Evolutionary conservation across 2,888 invertebrate genomes (phyloP), one percentile per base, ranked within the genome.

Genomic region (Melieria crassipennis): DNA sequence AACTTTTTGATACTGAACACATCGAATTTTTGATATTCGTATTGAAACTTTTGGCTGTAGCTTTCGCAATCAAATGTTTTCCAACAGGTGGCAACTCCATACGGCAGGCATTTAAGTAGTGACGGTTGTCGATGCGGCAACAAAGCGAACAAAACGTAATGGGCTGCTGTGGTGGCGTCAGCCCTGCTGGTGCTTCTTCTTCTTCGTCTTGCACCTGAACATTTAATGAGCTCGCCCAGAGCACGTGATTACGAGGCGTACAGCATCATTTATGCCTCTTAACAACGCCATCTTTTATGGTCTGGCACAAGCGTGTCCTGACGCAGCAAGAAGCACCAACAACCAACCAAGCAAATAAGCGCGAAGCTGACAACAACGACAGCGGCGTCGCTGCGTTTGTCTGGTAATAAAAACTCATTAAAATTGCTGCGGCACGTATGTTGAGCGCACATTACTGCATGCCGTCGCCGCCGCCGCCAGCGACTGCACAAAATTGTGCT

Each of bases 351-450:
- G 52, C 64, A 64, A 52, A 64, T 64, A 43, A 16, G 30, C n/a
- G n/a, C 11, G 64, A 30, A 57, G 47, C 57, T 30, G 42, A 57
- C 56, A 52, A 13, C 46, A 65, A 9, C 9, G 5, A 16, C 10
- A 30, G 10, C 11, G 10, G 50, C 7, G 30, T 1, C 30, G 30
- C 30, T 43, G 58, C 46, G 16, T 66, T 45, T 57, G 9, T 65
- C 57, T 64, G 56, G 60, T 60, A 67, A 67, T 67, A 67, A 67
- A 67, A 52, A 67, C 67, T 67, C 67, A 67, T 67, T 67, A 67
- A 67, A 67, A 60, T 67, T 52, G 47, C 48, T 67, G 67, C 42
- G 57, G 60, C 60, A 67, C 67, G 67, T 68, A 68, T 66, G 66
- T 13, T 58, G 47, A 7, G 57, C 56, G 11, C 11, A 11, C 65